phyloP scores from a whole-genome alignment of 2,797 vertebrate genomes.

The Decapterus maruadsi region DNA sequence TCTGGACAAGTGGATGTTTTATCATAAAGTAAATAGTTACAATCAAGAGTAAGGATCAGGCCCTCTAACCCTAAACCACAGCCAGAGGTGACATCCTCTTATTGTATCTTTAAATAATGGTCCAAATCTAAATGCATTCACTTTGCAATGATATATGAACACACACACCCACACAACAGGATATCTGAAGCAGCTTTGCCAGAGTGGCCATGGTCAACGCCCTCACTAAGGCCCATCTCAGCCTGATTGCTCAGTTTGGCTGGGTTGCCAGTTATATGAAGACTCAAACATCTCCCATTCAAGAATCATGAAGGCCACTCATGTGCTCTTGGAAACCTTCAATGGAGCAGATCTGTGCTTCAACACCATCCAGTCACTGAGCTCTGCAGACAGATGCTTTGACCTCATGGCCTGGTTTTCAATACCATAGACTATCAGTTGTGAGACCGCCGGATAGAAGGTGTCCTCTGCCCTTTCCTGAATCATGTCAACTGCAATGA shows the following conservation, averaged over 20 bases:
- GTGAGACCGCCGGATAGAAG: not conserved
- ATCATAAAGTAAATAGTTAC: not conserved
- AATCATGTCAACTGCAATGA: not conserved
- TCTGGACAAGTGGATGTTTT: not conserved
- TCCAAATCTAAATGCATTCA: too few relatives aligned
- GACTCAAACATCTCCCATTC: too few relatives aligned
- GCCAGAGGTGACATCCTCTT: too few relatives aligned
- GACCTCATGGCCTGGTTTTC: not conserved
- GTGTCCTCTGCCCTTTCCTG: too few relatives aligned
- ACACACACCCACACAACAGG: too few relatives aligned
- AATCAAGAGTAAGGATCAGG: not conserved
- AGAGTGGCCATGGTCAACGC: not conserved
- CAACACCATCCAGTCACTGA: too few relatives aligned
- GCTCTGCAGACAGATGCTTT: not conserved
- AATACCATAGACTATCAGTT: not conserved
- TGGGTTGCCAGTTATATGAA: too few relatives aligned
- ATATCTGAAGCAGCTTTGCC: not conserved
- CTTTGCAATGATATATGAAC: too few relatives aligned
- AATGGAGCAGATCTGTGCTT: too few relatives aligned
- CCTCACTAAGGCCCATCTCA: not conserved
- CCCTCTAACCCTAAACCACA: not conserved
- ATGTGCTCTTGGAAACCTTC: not conserved
- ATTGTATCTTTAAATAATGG: too few relatives aligned
- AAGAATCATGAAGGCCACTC: not conserved
- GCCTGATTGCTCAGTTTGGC: too few relatives aligned